Evolutionary conservation across 1,140 invertebrate genomes (phyloP), one percentile per base, ranked within the genome.

Genomic region (Caenorhabditis inopinata): DNA sequence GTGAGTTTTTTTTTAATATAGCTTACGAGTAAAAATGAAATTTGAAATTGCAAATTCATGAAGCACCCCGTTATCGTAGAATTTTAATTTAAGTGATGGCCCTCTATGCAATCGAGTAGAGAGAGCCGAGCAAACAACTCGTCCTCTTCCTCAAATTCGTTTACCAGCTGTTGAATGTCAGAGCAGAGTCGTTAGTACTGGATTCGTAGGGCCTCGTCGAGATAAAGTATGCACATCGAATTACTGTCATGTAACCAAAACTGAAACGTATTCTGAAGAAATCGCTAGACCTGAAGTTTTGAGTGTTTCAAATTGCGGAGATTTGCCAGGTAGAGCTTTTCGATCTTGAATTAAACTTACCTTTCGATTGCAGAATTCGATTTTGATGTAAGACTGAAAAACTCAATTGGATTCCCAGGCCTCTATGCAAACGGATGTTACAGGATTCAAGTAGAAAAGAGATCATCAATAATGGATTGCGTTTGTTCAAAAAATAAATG

Each of bases 401-500:
- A 62, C 25, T 68, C 78, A 6, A 75, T 58, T 21, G 73, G 73
- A 6, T 42, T 79, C 7, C 78, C 62, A 3, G 78, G 62, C 14
- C 48, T 79, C n/a, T 79, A 79, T 51, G 4, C 48, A 14, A 79
- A 79, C 42, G 78, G 78, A 0, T 79, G 78, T 23, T 79, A 79
- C 38, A 35, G 58, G 14, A 58, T 79, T 6, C 78, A 79, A 45
- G 45, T 75, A 1, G 51, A 79, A 21, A 38, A 47, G 25, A 7
- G 48, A 45, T 38, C 35, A n/a, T 21, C 68, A 23, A 45, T 79
- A 46, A 45, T 58, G 5, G 78, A 79, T 18, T 79, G 78, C 27
- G 58, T 62, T 1, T 79, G 78, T 25, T 79, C 78, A 7, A 79
- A 79, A 27, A 79, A 79, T 25, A 79, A 79, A n/a, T 79, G 78